These are phyloP conservation scores for Otocyon megalotis DNA, from an alignment of 2,113 vertebrate species.

Conservation along the genomic window DNA sequence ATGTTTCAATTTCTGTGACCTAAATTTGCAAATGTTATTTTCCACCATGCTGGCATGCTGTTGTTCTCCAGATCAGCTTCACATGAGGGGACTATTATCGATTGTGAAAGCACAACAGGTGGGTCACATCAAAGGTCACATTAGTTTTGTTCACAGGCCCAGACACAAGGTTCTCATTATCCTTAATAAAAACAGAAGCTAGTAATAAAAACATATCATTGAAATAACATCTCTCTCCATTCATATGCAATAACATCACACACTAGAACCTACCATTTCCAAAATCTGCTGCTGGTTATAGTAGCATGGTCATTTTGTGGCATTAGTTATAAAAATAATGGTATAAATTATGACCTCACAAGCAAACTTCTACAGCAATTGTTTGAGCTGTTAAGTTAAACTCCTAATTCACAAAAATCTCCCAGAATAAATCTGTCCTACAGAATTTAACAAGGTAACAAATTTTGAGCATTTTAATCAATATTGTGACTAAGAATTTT, in stretches of 20 bases:
- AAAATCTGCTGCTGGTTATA: constrained; percentile 83
- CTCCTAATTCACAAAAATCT: constrained; percentile 75
- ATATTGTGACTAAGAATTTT: constrained; percentile 81
- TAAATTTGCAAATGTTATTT: constrained; percentile 83
- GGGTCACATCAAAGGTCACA: constrained; percentile 92
- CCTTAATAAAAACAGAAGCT: constrained; percentile 93
- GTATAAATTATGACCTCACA: constrained; percentile 84
- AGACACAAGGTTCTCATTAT: constrained; percentile 95
- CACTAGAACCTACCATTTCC: constrained; percentile 82
- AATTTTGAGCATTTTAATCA: constrained; percentile 80
- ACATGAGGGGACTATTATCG: constrained; percentile 91
- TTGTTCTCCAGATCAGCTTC: constrained; percentile 87
- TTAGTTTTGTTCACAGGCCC: constrained; percentile 90
- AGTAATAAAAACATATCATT: constrained; percentile 90
- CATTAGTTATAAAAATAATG: constrained; percentile 83
- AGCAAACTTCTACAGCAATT: constrained; percentile 80
- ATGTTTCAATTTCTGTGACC: constrained; percentile 78
- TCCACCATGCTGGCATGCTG: constrained; percentile 80
- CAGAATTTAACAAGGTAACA: constrained; percentile 62
- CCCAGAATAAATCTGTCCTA: constrained; percentile 68
- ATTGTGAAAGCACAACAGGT: constrained; percentile 93
- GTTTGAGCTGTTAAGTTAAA: constrained; percentile 81
- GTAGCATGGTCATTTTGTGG: constrained; percentile 80
- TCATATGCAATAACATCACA: constrained; percentile 86
- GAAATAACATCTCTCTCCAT: constrained; percentile 89